Evolutionary conservation across 2,797 vertebrate species (phyloP), one percentile per base, ranked within the genome.

Genomic region (Gobionotothen gibberifrons): DNA sequence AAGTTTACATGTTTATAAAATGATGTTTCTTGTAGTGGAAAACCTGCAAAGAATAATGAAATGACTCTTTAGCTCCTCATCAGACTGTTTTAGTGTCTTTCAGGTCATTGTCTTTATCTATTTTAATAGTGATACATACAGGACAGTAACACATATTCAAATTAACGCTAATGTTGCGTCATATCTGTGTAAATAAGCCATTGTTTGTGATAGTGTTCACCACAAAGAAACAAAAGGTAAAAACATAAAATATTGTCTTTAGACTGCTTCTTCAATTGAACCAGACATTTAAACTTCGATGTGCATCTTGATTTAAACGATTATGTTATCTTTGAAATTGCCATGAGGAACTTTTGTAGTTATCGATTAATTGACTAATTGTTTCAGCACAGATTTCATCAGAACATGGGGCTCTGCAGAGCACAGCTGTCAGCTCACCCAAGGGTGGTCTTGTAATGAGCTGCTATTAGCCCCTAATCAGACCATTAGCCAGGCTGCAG

Each of bases 381-480:
- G 26, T 82, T 79, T 79, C 57, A 58, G 22, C 44, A 13, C 62
- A 72, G 56, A 86, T 82, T 81, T 71, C 51, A 72, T 89, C 72
- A 75, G 53, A 76, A 57, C 0, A 26, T 63, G 44, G 9, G 11
- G 60, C 63, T 72, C 69, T 59, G 66, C 68, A 56, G 71, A 76
- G n/a, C 52, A 32, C 17, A 26, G 60, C 67, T 81, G 42, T 85
- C 69, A 53, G 58, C 56, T 53, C 54, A 65, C 55, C 85, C 72
- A 1, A n/a, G 70, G 82, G 85, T 72, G 69, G 42, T 82, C 49
- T 40, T 65, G 47, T 86, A 90, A 91, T 85, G 74, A 88, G 74
- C 65, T 46, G 46, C 85, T 82, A 86, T 88, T 88, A 87, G 76
- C 67, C 62, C 63, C 79, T 84, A 86, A 87, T 92, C 83, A 84